phyloP scores from a whole-genome alignment of 2,888 invertebrate genomes.

The Eurytoma adleriae region DNA sequence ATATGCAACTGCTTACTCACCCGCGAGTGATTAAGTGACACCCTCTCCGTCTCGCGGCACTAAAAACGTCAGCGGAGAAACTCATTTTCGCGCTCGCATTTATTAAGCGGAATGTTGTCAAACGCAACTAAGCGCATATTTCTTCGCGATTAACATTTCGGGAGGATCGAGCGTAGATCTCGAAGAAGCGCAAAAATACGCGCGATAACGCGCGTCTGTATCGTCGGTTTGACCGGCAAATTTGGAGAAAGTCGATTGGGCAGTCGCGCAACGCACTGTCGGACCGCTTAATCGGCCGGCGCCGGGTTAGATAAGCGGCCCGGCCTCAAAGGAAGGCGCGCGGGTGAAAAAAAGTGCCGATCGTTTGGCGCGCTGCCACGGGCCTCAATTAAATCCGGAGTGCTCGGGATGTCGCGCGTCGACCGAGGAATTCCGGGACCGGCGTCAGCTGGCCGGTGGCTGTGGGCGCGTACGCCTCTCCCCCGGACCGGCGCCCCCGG shows the following conservation, averaged over 20 bases:
- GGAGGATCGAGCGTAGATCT: too few species aligned
- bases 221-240: too few species aligned
- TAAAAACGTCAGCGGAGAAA: not conserved
- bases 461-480: conserved; percentile 8
- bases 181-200: too few species aligned
- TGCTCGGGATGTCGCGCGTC: conserved; percentile 50
- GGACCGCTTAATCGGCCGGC: too few species aligned
- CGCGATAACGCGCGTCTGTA: too few species aligned
- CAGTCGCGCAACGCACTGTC: too few species aligned
- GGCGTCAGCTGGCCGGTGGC: conserved; percentile 8
- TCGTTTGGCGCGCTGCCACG: conserved; percentile 40
- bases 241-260: too few species aligned
- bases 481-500: conserved; percentile 20
- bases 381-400: conserved; percentile 54
- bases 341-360: conserved; percentile 34
- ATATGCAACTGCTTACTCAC: conserved; percentile 30
- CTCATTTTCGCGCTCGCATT: not conserved
- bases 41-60: not conserved
- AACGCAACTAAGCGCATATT: too few species aligned
- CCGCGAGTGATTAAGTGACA: conserved; percentile 2
- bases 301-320: conserved; percentile 9
- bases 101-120: too few species aligned
- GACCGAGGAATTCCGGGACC: conserved; percentile 38
- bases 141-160: too few species aligned
- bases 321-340: not conserved